Conservation (phyloP, 1,140 invertebrate species). For the Eupeodes corollae region DNA sequence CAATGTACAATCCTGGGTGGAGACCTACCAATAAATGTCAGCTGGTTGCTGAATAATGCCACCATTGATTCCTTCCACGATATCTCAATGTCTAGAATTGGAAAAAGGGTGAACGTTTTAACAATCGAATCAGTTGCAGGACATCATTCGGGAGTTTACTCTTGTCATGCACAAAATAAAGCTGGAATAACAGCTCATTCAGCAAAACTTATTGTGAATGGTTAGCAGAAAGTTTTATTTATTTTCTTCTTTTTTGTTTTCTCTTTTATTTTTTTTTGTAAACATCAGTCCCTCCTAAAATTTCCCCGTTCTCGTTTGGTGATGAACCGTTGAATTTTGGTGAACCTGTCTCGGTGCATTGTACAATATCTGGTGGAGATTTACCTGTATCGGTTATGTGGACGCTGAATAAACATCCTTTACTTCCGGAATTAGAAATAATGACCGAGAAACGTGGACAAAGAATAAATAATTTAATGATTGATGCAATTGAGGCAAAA, state of each 20-base stretch:
- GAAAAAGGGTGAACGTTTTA: conserved; percentile 39
- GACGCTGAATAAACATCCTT: conserved; percentile 48
- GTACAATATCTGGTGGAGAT: conserved; percentile 62
- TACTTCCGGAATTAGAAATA: conserved; percentile 22
- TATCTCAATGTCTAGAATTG: conserved; percentile 47
- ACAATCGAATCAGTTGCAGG: conserved; percentile 39
- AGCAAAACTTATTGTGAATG: conserved; percentile 60
- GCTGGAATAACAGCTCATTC: conserved; percentile 55
- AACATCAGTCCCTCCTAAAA: conserved; percentile 49
- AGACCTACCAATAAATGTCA: conserved; percentile 52
- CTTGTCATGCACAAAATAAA: conserved; percentile 53
- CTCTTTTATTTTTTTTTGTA: conserved; percentile 8
- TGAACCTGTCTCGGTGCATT: conserved; percentile 55
- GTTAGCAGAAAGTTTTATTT: conserved; percentile 38
- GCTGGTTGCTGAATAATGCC: conserved; percentile 54
- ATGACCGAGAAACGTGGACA: conserved; percentile 35
- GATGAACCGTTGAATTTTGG: conserved; percentile 56
- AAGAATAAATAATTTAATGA: conserved; percentile 41
- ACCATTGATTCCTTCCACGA: conserved; percentile 35
- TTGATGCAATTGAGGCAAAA: conserved; percentile 43
- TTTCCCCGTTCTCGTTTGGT: conserved; percentile 52
- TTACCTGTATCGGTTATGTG: conserved; percentile 58
- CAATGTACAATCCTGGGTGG: conserved; percentile 62
- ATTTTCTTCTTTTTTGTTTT: conserved; percentile 2
- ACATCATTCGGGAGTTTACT: conserved; percentile 50